phyloP scores from a whole-genome alignment of 2,888 invertebrate genomes.

The Onthophagus sagittarius region DNA sequence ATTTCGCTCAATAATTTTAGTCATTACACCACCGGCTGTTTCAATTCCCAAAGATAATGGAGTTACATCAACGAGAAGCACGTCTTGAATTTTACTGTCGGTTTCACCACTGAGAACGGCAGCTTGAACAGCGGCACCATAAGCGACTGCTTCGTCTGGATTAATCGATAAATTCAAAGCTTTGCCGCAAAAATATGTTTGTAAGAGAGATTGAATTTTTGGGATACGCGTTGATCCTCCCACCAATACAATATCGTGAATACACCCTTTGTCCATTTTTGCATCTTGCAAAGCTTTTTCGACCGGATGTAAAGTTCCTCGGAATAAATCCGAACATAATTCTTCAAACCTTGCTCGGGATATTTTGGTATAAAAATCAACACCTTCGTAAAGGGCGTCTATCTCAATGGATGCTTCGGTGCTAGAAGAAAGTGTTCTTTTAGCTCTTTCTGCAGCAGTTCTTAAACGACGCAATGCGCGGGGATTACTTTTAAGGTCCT shows the following conservation, averaged over 20 bases:
- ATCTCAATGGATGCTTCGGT: conserved; percentile 54
- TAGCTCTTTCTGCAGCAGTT: conserved; percentile 45
- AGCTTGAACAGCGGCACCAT: conserved; percentile 58
- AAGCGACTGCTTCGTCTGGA: conserved; percentile 79
- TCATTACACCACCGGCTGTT: conserved; percentile 54
- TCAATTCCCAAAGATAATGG: conserved; percentile 53
- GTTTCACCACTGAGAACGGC: too few relatives aligned
- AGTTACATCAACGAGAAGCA: conserved; percentile 58
- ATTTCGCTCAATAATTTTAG: conserved; percentile 25
- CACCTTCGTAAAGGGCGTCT: conserved; percentile 51
- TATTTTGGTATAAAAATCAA: conserved; percentile 50
- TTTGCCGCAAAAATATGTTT: too few relatives aligned
- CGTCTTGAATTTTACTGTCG: conserved; percentile 28
- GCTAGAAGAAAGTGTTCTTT: conserved; percentile 40
- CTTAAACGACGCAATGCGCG: conserved; percentile 49
- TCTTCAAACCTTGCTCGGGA: too few relatives aligned
- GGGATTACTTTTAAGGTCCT: conserved; percentile 31
- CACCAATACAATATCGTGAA: too few relatives aligned
- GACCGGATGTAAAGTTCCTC: too few relatives aligned
- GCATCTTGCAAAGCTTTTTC: too few relatives aligned
- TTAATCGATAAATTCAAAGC: conserved; percentile 69
- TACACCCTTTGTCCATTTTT: too few relatives aligned
- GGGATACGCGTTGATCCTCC: too few relatives aligned
- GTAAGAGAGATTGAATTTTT: too few relatives aligned
- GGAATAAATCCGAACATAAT: too few relatives aligned